Percentiles rank a stretch among this genome's conserved stretches.
Evolutionary conservation across 2,888 invertebrate species (phyloP).

Genomic region (Athalia rosae): DNA sequence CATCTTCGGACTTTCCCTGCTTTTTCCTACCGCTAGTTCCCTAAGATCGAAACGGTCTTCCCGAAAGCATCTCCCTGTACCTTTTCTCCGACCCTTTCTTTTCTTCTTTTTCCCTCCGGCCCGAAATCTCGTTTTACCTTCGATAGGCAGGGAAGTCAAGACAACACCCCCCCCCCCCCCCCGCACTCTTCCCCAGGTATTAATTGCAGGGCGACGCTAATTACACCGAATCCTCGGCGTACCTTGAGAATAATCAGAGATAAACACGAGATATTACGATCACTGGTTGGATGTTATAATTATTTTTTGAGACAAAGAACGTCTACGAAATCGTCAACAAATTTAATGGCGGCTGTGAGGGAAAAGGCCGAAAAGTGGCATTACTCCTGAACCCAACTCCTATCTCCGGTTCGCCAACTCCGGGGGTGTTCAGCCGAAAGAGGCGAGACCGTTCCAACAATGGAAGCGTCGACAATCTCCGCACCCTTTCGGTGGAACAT

Average conservation of each 20-base stretch:
- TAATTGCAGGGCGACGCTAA: constrained; percentile 26
- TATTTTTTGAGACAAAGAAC: constrained; percentile 36
- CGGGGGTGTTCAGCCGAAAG: constrained; percentile 36
- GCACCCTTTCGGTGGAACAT: constrained; percentile 11
- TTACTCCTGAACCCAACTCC: constrained; percentile 27
- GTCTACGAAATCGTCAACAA: constrained; percentile 29
- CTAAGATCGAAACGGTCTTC: neutral
- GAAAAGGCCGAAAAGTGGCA: constrained; percentile 28
- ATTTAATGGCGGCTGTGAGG: constrained; percentile 14
- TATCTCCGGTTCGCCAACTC: constrained; percentile 33
- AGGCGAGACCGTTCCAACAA: constrained; percentile 34
- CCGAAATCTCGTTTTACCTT: neutral
- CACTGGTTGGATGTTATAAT: constrained; percentile 37
- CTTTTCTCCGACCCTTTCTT: neutral
- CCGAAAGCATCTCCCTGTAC: neutral
- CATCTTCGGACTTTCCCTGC: constrained; percentile 5
- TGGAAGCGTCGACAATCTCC: constrained; percentile 36
- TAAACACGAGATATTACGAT: constrained; percentile 41
- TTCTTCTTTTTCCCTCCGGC: neutral
- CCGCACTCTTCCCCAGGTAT: neutral
- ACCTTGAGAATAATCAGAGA: constrained; percentile 22
- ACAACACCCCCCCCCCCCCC: neutral
- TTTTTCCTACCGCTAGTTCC: neutral
- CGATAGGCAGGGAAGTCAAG: neutral
- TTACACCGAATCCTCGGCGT: neutral